Conservation (phyloP, 2,888 invertebrate species). For the Thymelicus lineola region DNA sequence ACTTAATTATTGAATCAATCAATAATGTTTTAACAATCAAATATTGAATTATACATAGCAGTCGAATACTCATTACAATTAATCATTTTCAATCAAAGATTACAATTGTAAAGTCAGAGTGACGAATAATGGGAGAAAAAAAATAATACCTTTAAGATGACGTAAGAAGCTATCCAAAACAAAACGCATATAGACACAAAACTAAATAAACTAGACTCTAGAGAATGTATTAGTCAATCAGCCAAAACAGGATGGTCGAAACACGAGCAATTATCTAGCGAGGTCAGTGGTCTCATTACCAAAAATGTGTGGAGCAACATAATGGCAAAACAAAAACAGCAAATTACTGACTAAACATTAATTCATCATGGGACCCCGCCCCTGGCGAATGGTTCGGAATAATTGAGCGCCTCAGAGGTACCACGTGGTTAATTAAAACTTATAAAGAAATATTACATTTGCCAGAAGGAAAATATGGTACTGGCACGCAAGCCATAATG, state of each 20-base stretch:
- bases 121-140: no score
- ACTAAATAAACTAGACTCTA: neutral
- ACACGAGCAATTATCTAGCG: constrained; percentile 19
- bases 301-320: constrained; percentile 57
- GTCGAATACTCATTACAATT: neutral
- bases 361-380: constrained; percentile 68
- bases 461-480: constrained; percentile 23
- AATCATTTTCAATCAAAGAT: no score
- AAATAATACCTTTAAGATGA: no score
- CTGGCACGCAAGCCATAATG: constrained; percentile 16
- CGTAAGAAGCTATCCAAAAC: neutral
- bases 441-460: constrained; percentile 33
- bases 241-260: constrained; percentile 6
- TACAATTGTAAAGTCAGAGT: no score
- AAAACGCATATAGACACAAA: neutral
- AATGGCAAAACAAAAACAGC: constrained; percentile 59
- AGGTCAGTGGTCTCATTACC: constrained; percentile 58
- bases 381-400: constrained; percentile 54
- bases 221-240: constrained; percentile 1
- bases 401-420: constrained; percentile 51
- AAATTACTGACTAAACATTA: constrained; percentile 70
- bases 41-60: neutral
- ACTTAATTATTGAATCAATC: neutral
- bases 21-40: neutral
- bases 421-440: constrained; percentile 37